A percentile compares a stretch with the other conserved stretches of the same genome.
Evolutionary conservation across 2,797 vertebrate genomes (phyloP).

Genomic region (Pangasius larnaudii): DNA sequence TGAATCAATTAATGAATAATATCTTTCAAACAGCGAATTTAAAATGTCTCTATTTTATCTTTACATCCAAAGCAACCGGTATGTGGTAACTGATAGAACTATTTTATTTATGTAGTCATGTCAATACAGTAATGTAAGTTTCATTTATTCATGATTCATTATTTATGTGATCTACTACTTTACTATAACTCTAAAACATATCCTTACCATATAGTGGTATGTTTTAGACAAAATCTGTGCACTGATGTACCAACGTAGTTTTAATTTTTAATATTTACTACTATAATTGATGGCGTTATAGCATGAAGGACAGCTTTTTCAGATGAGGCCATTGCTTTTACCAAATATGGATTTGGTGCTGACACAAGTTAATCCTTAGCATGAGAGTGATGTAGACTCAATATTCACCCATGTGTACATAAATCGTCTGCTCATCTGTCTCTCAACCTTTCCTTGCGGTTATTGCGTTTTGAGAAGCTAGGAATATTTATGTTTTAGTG

Average conservation of each 20-base stretch:
- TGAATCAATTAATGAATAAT: no score
- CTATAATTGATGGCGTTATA: neutral
- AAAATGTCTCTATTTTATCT: neutral
- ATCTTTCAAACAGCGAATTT: neutral
- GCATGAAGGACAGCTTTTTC: neutral
- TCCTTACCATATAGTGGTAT: neutral
- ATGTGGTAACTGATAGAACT: neutral
- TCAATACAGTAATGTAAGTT: neutral
- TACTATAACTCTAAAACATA: slow-evolving; percentile 19
- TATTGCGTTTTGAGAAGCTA: neutral
- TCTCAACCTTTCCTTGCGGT: neutral
- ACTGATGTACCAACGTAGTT: neutral
- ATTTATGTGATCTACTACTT: neutral
- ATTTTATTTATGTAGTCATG: neutral
- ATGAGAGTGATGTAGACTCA: slow-evolving; percentile 26
- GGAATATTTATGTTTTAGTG: slow-evolving; percentile 12
- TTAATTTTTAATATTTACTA: neutral
- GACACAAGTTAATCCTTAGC: neutral
- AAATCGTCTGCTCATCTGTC: slow-evolving; percentile 3
- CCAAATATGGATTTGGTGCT: slow-evolving; percentile 23
- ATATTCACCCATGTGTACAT: slow-evolving; percentile 31
- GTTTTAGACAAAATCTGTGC: neutral
- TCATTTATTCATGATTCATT: neutral
- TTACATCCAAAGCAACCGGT: neutral
- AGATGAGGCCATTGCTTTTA: neutral